Percentiles rank a stretch among this genome's conserved stretches.
Evolutionary conservation across 2,888 invertebrate species (phyloP).

Genomic region (Formica aserva): DNA sequence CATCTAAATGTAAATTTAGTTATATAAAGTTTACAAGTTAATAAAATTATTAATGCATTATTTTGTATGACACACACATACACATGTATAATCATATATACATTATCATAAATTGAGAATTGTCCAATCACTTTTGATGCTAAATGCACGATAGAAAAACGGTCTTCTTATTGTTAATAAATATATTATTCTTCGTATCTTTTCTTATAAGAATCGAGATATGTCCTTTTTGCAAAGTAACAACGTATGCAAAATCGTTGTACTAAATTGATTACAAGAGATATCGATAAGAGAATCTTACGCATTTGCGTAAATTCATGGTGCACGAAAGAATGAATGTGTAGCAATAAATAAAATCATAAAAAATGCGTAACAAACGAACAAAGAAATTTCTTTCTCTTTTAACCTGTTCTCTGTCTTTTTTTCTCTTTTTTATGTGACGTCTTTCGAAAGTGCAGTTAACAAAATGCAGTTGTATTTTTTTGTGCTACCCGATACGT

Average conservation of each 20-base stretch:
- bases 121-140: neutral
- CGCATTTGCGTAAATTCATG: slow-evolving; percentile 1
- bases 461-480: slow-evolving; percentile 59
- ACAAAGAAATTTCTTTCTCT: slow-evolving; percentile 58
- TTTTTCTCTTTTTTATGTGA: slow-evolving; percentile 27
- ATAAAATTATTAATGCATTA: neutral
- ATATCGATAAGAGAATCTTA: slow-evolving; percentile 26
- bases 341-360: slow-evolving; percentile 40
- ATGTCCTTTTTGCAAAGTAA: neutral
- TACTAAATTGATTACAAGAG: neutral
- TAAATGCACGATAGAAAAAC: neutral
- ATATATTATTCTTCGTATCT: neutral
- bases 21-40: neutral
- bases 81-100: neutral
- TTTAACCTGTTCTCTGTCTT: slow-evolving; percentile 26
- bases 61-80: neutral
- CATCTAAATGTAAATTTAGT: neutral
- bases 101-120: slow-evolving; percentile 1
- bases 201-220: slow-evolving; percentile 12
- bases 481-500: slow-evolving; percentile 58
- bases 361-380: slow-evolving; percentile 40
- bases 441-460: slow-evolving; percentile 53
- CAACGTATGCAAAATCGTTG: neutral
- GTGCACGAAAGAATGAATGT: slow-evolving; percentile 7
- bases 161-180: neutral